A percentile compares a stretch with the other conserved stretches of the same genome.
Evolutionary conservation across 2,797 vertebrate species (phyloP).

Genomic region (Pseudochirops corinnae): DNA sequence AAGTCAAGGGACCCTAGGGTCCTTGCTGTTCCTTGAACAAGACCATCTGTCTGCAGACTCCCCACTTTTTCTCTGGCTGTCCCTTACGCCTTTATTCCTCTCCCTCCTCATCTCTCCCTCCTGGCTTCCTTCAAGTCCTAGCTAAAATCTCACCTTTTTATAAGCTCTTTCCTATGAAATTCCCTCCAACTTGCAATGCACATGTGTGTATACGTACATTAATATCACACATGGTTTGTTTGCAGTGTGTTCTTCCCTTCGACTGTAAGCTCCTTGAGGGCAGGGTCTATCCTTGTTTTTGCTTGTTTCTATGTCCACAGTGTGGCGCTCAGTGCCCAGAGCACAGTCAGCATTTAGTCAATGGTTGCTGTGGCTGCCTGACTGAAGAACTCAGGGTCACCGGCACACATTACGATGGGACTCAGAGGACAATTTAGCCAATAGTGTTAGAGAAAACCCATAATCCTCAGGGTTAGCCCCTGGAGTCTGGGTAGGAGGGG

Average conservation of each 20-base stretch:
- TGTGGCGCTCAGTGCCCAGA: background rate
- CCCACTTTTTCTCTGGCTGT: background rate
- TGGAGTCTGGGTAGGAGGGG: background rate
- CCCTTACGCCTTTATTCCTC: background rate
- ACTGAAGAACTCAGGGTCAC: background rate
- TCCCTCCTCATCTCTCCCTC: background rate
- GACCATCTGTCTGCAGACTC: background rate
- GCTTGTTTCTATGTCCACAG: constrained; percentile 5
- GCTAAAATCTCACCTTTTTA: background rate
- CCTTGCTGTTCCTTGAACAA: background rate
- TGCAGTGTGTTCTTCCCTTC: background rate
- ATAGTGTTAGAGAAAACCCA: background rate
- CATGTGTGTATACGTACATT: too few species aligned
- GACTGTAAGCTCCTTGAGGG: background rate
- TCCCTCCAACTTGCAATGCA: background rate
- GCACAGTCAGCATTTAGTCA: background rate
- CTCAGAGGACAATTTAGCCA: background rate
- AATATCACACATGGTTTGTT: background rate
- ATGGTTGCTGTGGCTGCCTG: background rate
- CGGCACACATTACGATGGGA: background rate
- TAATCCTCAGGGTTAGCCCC: background rate
- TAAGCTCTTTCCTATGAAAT: background rate
- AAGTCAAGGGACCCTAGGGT: background rate
- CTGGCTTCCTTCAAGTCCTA: background rate
- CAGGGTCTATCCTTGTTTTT: background rate